These are phyloP conservation scores for Amblyraja radiata DNA, from an alignment of 2,797 vertebrate genomes.

Conservation along the genomic window DNA sequence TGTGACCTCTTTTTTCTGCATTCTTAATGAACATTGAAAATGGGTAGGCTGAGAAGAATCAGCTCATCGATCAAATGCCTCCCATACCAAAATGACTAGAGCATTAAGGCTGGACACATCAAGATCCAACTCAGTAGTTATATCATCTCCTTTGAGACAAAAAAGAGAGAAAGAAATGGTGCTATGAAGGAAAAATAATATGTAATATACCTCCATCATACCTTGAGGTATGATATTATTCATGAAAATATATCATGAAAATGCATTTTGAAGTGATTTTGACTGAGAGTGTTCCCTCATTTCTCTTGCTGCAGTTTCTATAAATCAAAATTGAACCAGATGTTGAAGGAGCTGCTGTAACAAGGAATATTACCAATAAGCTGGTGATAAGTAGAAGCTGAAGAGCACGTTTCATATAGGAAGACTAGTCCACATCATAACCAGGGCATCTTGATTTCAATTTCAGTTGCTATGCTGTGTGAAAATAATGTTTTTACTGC, in stretches of 20 bases:
- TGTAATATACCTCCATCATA: neutral
- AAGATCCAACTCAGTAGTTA: neutral
- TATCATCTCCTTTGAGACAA: neutral
- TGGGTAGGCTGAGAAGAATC: neutral
- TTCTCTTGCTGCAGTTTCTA: neutral
- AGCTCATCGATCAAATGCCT: neutral
- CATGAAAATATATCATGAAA: neutral
- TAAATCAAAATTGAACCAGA: neutral
- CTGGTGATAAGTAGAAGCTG: neutral
- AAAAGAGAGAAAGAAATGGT: neutral
- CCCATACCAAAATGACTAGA: neutral
- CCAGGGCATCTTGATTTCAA: neutral
- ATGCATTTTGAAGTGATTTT: neutral
- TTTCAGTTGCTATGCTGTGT: neutral
- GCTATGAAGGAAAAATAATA: neutral
- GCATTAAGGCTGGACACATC: neutral
- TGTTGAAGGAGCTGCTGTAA: neutral
- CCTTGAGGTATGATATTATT: neutral
- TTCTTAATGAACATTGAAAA: neutral
- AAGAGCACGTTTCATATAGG: neutral
- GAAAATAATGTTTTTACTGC: neutral
- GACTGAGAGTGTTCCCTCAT: neutral
- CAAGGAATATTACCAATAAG: too few relatives aligned
- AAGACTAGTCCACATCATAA: neutral
- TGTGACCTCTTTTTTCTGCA: neutral